Base-by-base conservation (phyloP, 2,888 invertebrate genomes). In the Eupithecia tripunctaria region DNA sequence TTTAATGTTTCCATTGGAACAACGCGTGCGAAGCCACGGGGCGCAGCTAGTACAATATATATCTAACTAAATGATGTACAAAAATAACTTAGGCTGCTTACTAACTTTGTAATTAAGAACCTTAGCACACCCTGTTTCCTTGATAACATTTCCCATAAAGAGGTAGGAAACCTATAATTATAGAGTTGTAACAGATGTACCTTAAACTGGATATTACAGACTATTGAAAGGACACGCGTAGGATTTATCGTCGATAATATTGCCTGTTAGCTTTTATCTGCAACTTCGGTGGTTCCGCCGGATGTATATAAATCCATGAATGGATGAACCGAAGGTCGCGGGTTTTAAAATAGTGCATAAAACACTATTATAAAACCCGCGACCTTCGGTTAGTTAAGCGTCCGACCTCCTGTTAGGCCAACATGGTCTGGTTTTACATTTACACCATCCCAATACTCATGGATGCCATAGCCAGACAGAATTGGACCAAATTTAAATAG, bases 221-320 rank as follows among this genome's bases (percentile, higher is more conserved):
- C 56, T 56, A 56, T 25, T 25, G 14, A 56, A 56, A 56, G 56
- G 25, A 56, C 25, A 56, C 18, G 67, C 67, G 67, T 67, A 36
- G 67, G 67, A 60, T 60, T 60, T 60, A 60, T 60, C 6, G 29
- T 18, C 29, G 27, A 29, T 60, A 60, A 29, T 60, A 60, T 60
- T 15, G 10, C 18, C 29, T 7, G 60, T 18, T 60, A 7, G 60
- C 8, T 29, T 62, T 73, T 73, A 73, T 69, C 72, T 62, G 27
- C 12, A 12, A 25, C 70, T 67, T 70, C 43, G 67, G 70, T 63
- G 51, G 69, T 73, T 41, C 38, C 51, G 36, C 36, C 63, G 62
- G 66, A 60, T 60, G n/a, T n/a, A n/a, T n/a, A n/a, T n/a, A n/a
- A n/a, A n/a, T n/a, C n/a, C n/a, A n/a, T n/a, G n/a, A n/a, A n/a